Conservation (phyloP, 2,888 invertebrate species). For the Brenthis ino region DNA sequence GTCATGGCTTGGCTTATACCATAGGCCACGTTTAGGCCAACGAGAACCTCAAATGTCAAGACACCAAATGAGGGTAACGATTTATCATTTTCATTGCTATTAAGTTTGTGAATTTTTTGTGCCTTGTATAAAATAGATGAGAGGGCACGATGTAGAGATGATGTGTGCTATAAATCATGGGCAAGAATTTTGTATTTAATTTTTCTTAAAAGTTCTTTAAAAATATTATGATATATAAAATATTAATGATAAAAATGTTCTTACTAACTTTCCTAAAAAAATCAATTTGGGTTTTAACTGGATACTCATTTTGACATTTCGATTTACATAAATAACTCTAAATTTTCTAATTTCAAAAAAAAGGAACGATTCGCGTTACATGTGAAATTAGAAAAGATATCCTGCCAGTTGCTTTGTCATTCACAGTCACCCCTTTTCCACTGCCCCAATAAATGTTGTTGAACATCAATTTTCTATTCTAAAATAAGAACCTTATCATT, state of each 20-base stretch:
- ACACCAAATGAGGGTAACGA: constrained; percentile 16
- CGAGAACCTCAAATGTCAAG: constrained; percentile 39
- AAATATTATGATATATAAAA: no score
- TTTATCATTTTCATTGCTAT: constrained; percentile 21
- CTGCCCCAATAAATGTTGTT: not conserved
- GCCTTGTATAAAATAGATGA: not conserved
- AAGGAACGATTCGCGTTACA: no score
- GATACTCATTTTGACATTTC: no score
- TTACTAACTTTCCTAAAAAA: no score
- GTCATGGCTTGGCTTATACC: constrained; percentile 31
- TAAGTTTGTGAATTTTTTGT: constrained; percentile 7
- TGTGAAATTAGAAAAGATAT: no score
- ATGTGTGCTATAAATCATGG: not conserved
- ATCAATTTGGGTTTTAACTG: no score
- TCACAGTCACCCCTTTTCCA: no score
- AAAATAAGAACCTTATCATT: not conserved
- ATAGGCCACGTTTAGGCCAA: constrained; percentile 34
- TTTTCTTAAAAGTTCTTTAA: not conserved
- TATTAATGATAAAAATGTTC: no score
- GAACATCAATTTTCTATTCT: not conserved
- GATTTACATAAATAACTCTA: no score
- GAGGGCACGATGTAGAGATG: not conserved
- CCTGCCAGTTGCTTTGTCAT: no score
- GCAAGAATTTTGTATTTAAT: not conserved
- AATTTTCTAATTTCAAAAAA: no score